Base-by-base conservation (phyloP, 2,797 vertebrate genomes). In the Sebastes taczanowskii region DNA sequence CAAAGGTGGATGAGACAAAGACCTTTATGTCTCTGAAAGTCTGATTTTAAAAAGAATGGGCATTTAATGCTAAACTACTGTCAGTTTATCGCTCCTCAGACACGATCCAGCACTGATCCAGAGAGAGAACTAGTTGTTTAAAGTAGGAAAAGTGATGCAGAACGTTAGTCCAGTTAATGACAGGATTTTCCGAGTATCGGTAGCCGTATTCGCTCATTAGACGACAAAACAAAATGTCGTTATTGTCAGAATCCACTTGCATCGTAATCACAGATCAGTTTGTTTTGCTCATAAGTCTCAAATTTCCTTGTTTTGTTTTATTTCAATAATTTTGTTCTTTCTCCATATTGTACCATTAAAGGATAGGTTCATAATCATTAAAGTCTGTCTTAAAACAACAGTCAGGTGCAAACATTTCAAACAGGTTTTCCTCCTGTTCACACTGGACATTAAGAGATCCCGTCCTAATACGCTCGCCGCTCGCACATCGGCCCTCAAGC, bases 1-100 rank as follows among this genome's bases (percentile, higher is more conserved):
- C 72, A 84, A 82, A 91, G 71, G 61, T 80, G 85, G 66, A 73
- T 3, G 53, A 78, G 56, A 69, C 65, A 13, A 67, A 71, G 73
- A 74, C 61, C 65, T 59, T 3, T 4, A 9, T 9, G 69, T 75
- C 61, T 72, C 8, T 73, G 23, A 60, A 34, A 72, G 71, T 68
- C 55, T 23, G n/a, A 64, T 59, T 58, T 58, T 3, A 32, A 64
- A 77, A 18, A 52, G 4, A 52, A 52, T 3, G 5, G 58, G 52
- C 78, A 74, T 86, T 76, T 78, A 69, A 64, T 82, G 74, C 69
- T 76, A 4, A 81, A 34, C 38, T 56, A 64, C 77, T 42, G 29
- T 62, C 35, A 7, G 46, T 27, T 46, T 8, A 14, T 61, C 29
- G 20, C 46, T 68, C 55, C 20, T 80, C 49, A 42, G 56, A 78